A percentile compares a stretch with the other conserved stretches of the same genome.
These are phyloP conservation scores for Agriotes lineatus DNA, from an alignment of 2,888 invertebrate species.

Conservation along the genomic window DNA sequence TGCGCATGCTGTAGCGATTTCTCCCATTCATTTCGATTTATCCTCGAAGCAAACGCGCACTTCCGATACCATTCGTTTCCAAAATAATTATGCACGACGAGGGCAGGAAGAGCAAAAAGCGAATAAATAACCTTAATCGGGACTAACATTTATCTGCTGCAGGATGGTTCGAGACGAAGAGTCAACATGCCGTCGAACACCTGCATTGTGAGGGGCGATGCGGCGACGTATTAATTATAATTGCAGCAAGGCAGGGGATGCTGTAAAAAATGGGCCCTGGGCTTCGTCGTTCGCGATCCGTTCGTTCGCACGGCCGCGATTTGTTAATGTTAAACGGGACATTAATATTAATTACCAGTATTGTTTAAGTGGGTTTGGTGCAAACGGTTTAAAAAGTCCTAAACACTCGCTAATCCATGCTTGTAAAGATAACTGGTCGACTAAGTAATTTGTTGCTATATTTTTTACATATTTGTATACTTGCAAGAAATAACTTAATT, in stretches of 20 bases:
- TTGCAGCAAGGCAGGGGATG: background rate
- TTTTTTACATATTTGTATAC: no score
- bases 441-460: no score
- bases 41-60: background rate
- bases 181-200: background rate
- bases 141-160: background rate
- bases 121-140: background rate
- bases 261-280: background rate
- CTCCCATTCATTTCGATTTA: constrained; percentile 13
- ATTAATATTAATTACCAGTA: constrained; percentile 16
- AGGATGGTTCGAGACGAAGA: background rate
- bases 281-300: background rate
- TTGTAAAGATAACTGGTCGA: no score
- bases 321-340: constrained; percentile 12
- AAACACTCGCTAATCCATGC: constrained; percentile 12
- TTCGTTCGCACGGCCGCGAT: background rate
- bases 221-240: constrained; percentile 7
- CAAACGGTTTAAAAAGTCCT: constrained; percentile 16
- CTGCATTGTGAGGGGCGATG: background rate
- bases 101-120: background rate
- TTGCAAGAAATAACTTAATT: no score
- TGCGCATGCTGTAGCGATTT: constrained; percentile 9
- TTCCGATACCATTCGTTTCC: no score
- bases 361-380: constrained; percentile 19
- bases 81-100: no score